Evolutionary conservation across 2,888 invertebrate genomes (phyloP), one percentile per base, ranked within the genome.

Genomic region (Cheilosia vernalis): DNA sequence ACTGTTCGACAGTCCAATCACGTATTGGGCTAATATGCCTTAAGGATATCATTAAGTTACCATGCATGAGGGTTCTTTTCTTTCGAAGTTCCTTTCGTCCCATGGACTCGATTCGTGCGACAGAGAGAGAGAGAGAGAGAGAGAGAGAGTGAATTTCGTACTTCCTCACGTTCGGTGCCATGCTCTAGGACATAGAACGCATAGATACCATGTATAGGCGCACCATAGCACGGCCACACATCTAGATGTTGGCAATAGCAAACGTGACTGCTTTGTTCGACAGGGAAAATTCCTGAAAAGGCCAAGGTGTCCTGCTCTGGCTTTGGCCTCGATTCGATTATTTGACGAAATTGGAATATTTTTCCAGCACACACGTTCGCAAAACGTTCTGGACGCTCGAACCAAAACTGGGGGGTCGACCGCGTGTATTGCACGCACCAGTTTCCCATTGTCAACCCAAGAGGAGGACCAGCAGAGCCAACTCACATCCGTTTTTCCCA

Each of bases 1-100:
- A 40, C 72, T 76, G 5, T 72, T 85, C 74, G 55, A 72, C 67
- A 85, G 72, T 81, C 85, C 76, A 77, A 76, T 85, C 85, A 85
- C 85, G 85, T 85, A 72, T 72, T 27, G 63, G 63, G 85, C 85
- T 85, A 85, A 85, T 85, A 85, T 85, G 81, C 85, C 81, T 81
- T 85, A 85, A 85, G 85, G 85, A 85, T 85, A 81, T 85, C 85
- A 85, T 85, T 85, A 85, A 85, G 85, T 61, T 77, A 72, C 85
- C 72, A 84, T 74, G 74, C 70, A 84, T 84, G 80, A 70, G 74
- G 58, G 72, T 77, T 81, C 44, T 81, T 51, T 80, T 64, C 70
- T 76, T 76, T 85, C 61, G 42, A 64, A 70, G 55, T 70, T 80
- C 64, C 44, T n/a, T n/a, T 53, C 49, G 13, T 24, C 51, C 30